Base-by-base conservation (phyloP, 2,113 vertebrate species). In the Australoheros scitulus region DNA sequence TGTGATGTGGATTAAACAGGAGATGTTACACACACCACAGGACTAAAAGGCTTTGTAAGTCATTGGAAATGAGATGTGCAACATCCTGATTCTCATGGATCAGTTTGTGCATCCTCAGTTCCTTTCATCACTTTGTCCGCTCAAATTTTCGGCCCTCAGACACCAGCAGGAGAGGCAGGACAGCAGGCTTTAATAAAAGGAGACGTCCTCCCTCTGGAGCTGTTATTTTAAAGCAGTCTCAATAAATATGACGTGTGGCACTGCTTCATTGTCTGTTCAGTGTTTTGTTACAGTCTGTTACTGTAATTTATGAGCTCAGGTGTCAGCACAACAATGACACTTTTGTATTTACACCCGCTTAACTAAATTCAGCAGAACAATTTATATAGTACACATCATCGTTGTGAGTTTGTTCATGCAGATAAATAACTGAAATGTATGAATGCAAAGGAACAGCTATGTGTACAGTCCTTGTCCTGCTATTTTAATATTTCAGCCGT, bases 281-380 rank as follows among this genome's bases (percentile, higher is more conserved):
- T 13, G 24, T 14, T 72, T 70, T 29, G 17, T 72, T 72, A 24
- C 29, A 32, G 43, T 11, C 9, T 1, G 0, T 24, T 2, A 55
- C 52, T 11, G 2, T 1, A 18, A 17, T 47, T 68, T 18, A 68
- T 26, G 3, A 18, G 11, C 43, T 6, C 10, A 50, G 47, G 26
- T 29, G 0, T 50, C 41, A 7, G 9, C 18, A 6, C 26, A 68
- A 68, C 0, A 68, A 15, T 0, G 64, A 22, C 43, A 5, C 65
- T 0, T 50, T 50, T 70, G 11, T 52, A 70, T 47, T 52, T 72
- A 26, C 9, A 24, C 29, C 20, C 29, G 20, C 10, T 13, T 52
- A 52, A 72, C 24, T 26, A 29, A 50, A 70, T 50, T 52, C 24
- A 72, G 7, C 15, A 20, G 10, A 50, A 15, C 5, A 18, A 52